Evolutionary conservation across 2,888 invertebrate genomes (phyloP).

Genomic region (Diarsia dahlii): DNA sequence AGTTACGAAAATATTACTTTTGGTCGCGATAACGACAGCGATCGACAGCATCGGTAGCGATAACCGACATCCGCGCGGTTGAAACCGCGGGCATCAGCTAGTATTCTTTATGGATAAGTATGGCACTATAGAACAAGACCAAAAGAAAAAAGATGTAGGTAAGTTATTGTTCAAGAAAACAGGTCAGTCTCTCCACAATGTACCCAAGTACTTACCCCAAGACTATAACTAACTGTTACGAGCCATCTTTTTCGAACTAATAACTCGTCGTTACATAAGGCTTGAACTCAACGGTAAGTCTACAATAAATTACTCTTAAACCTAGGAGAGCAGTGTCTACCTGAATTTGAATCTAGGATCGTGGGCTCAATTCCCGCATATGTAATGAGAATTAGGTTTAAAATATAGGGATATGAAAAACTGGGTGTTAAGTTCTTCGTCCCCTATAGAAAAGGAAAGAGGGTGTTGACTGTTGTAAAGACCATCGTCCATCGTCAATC

Average conservation of each 20-base stretch:
- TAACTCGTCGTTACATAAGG: constrained; percentile 58
- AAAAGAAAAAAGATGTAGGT: neutral
- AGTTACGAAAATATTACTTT: too few relatives aligned
- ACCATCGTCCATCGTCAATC: too few relatives aligned
- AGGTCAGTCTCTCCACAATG: constrained; percentile 2
- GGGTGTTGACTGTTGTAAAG: too few relatives aligned
- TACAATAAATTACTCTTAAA: constrained; percentile 53
- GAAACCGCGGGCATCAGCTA: too few relatives aligned
- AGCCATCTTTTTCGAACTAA: constrained; percentile 59
- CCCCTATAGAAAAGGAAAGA: neutral
- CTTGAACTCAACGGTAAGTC: constrained; percentile 52
- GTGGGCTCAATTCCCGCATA: constrained; percentile 3
- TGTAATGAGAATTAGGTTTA: neutral
- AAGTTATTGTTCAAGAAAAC: constrained; percentile 8
- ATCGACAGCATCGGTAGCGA: too few relatives aligned
- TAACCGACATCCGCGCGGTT: too few relatives aligned
- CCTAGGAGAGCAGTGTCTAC: constrained; percentile 27
- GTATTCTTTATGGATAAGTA: too few relatives aligned
- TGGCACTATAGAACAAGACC: neutral
- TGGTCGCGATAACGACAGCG: too few relatives aligned
- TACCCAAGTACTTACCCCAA: constrained; percentile 28
- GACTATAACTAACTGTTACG: constrained; percentile 51
- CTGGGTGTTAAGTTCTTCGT: neutral
- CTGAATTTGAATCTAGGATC: constrained; percentile 32
- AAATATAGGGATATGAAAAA: neutral